A percentile compares a stretch with the other conserved stretches of the same genome.
Conservation (phyloP, 2,888 invertebrate genomes). For the Trissolcus japonicus region DNA sequence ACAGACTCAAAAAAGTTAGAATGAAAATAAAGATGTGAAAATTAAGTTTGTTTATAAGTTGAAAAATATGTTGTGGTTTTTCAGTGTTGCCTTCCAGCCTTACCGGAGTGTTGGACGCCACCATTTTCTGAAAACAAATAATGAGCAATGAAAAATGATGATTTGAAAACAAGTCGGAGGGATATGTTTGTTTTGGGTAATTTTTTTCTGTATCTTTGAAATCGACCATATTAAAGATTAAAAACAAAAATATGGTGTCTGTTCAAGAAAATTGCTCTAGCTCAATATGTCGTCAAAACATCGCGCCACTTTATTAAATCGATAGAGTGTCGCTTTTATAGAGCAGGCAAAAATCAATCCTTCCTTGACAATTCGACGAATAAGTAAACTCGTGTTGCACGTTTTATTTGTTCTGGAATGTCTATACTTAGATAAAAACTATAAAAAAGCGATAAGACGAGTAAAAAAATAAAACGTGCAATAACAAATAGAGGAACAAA, state of each 20-base stretch:
- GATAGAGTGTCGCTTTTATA: constrained; percentile 37
- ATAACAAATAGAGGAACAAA: no score
- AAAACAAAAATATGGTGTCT: constrained; percentile 54
- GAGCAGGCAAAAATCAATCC: constrained; percentile 21
- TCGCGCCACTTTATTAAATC: constrained; percentile 40
- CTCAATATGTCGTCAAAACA: constrained; percentile 31
- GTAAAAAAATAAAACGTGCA: no score
- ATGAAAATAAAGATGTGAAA: no score
- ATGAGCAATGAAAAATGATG: not conserved
- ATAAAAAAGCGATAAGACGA: constrained; percentile 1
- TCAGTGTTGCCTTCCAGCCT: constrained; percentile 56
- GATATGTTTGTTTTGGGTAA: not conserved
- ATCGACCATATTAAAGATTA: constrained; percentile 33
- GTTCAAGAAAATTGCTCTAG: constrained; percentile 50
- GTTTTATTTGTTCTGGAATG: not conserved
- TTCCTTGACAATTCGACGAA: not conserved
- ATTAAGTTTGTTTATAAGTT: no score
- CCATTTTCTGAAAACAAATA: constrained; percentile 73
- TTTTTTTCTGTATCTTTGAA: constrained; percentile 39
- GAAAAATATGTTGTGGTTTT: not conserved
- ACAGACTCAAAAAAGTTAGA: no score
- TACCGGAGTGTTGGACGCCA: constrained; percentile 74
- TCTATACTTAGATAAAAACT: not conserved
- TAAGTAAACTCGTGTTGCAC: not conserved
- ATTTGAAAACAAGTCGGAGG: not conserved